Conservation (phyloP, 1,140 invertebrate genomes). For the Drosophila prosaltans region DNA sequence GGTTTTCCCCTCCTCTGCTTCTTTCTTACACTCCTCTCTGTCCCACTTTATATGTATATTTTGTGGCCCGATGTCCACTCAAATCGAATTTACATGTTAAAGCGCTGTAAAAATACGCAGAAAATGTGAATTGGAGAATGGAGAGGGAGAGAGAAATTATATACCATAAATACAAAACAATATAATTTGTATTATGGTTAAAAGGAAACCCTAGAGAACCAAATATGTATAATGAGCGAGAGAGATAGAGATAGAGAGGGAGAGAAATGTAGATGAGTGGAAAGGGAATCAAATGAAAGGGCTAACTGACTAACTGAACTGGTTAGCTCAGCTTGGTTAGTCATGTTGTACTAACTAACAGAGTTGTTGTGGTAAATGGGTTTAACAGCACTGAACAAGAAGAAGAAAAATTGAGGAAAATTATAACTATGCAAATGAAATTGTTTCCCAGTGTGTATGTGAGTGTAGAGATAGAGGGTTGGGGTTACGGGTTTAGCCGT, state of each 20-base stretch:
- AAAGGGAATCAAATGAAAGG: background rate
- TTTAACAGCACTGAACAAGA: slow-evolving; percentile 2
- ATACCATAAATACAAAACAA: slow-evolving; percentile 69
- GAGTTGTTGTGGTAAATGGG: slow-evolving; percentile 14
- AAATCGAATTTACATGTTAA: slow-evolving; percentile 80
- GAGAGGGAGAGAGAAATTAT: slow-evolving; percentile 40
- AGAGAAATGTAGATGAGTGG: background rate
- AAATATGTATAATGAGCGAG: background rate
- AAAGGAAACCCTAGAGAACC: slow-evolving; percentile 7
- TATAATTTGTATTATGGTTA: slow-evolving; percentile 49
- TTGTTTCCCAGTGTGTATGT: slow-evolving; percentile 21
- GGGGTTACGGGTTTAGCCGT: background rate
- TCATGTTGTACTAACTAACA: slow-evolving; percentile 20
- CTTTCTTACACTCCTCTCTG: no score
- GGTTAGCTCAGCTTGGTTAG: slow-evolving; percentile 5
- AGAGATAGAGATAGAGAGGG: no score
- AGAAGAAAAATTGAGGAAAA: slow-evolving; percentile 22
- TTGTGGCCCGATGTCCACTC: slow-evolving; percentile 39
- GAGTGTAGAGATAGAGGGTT: background rate
- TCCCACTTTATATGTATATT: background rate
- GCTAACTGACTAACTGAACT: slow-evolving; percentile 2
- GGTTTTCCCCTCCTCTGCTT: no score
- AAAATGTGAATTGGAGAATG: background rate
- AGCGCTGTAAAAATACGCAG: slow-evolving; percentile 61
- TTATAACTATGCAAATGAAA: slow-evolving; percentile 46